phyloP scores from a whole-genome alignment of 37 sponge, comb jelly and placozoan species.

The Cliona cf. orientalis region DNA sequence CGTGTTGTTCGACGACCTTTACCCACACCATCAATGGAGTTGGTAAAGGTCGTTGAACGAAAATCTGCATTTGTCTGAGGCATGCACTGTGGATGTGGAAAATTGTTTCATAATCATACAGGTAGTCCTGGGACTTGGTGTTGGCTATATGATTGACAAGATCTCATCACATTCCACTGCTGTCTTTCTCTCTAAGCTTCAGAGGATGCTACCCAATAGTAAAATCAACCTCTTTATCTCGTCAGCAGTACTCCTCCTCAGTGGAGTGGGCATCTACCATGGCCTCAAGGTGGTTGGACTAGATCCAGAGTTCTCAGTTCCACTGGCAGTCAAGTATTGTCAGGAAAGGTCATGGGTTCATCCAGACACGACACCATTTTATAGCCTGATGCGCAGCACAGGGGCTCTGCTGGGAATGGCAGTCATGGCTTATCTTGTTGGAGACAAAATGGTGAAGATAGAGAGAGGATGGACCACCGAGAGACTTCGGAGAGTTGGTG shows the following conservation, averaged over 20 bases:
- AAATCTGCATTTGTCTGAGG: no score
- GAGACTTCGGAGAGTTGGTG: no score
- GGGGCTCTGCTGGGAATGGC: constrained; percentile 19
- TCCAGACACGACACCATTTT: constrained; percentile 11
- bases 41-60: no score
- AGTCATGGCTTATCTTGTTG: no score
- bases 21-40: no score
- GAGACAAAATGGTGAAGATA: no score
- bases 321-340: constrained; percentile 20
- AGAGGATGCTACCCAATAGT: constrained; percentile 1
- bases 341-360: constrained; percentile 6
- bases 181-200: background rate
- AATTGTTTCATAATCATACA: no score
- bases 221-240: background rate
- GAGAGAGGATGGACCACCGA: no score
- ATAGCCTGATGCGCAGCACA: background rate
- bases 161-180: background rate
- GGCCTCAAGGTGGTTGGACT: background rate
- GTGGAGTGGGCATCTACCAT: background rate
- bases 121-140: background rate
- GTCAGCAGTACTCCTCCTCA: background rate
- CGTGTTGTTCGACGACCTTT: no score
- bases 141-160: background rate
- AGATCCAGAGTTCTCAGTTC: constrained; percentile 17
- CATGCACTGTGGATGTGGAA: no score